phyloP scores from a whole-genome alignment of 2,113 vertebrate species.

The Hippocampus barbouri region DNA sequence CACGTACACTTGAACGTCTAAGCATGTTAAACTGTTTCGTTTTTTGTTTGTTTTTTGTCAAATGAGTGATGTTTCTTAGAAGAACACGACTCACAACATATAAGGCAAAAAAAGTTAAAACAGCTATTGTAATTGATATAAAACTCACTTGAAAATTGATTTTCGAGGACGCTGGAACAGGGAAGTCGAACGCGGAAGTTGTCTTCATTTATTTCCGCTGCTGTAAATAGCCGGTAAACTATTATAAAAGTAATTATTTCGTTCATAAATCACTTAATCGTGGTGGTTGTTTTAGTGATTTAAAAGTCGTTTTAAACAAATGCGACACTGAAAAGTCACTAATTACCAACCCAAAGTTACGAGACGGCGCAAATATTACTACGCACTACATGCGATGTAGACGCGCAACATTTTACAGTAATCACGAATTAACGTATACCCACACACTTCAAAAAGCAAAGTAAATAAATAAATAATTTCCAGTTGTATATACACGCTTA shows the following conservation, averaged over 20 bases:
- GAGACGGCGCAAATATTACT: neutral
- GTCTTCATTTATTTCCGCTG: neutral
- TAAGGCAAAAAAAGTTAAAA: too few relatives aligned
- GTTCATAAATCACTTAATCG: neutral
- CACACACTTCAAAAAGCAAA: too few relatives aligned
- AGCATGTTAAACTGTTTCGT: too few relatives aligned
- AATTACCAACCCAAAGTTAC: neutral
- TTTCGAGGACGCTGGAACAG: neutral
- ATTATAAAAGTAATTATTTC: neutral
- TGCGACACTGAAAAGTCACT: neutral
- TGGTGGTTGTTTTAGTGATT: neutral
- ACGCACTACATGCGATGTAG: neutral
- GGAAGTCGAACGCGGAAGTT: neutral
- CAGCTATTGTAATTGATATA: neutral
- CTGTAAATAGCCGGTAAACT: neutral
- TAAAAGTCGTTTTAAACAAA: neutral
- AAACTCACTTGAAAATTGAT: neutral
- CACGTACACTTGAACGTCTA: too few relatives aligned
- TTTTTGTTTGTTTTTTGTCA: too few relatives aligned
- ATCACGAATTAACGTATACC: neutral
- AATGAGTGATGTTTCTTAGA: too few relatives aligned
- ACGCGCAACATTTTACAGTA: neutral
- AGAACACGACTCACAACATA: too few relatives aligned
- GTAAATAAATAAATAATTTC: too few relatives aligned
- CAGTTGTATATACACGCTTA: neutral